Base-by-base conservation (phyloP, 2,888 invertebrate genomes). In the Xestoiulus laeticollis region DNA sequence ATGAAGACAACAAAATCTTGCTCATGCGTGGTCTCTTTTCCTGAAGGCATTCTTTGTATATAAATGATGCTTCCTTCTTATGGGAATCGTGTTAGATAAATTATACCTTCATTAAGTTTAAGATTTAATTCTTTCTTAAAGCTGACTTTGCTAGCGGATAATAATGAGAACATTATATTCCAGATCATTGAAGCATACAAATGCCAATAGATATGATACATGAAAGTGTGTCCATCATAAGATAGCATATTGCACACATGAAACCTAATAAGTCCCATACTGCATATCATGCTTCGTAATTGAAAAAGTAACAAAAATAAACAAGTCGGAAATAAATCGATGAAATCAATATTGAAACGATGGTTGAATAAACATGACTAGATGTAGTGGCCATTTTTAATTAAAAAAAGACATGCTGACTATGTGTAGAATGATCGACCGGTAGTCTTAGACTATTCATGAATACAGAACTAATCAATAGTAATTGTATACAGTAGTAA, bases 301-400 rank as follows among this genome's bases (percentile, higher is more conserved):
- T 59, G 59, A 59, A 59, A 48, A 59, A 59, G 59, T 59, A 22
- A 59, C 59, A 59, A 59, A 59, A 59, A 59, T 59, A 22, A 59
- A 22, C 59, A 59, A 19, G 22, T 6, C n/a, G 59, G 59, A 59
- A 59, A 59, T 59, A 22, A 59, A 59, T 59, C 59, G 59, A 59
- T 59, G 59, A 22, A 59, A 59, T 59, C 59, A 59, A 59, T 59
- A 59, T 2, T 59, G 59, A n/a, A n/a, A 22, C n/a, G n/a, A 59
- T 22, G 6, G n/a, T n/a, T n/a, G 59, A 59, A 59, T 59, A 59
- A 59, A 22, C 22, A 59, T n/a, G 22, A n/a, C 48, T 14, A 19
- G 48, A 48, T 16, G 48, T 8, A n/a, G n/a, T 59, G 59, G 59
- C 5, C 16, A n/a, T 59, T 59, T 59, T 22, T 22, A 22, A 59